Evolutionary conservation across 2,113 vertebrate genomes (phyloP), one percentile per base, ranked within the genome.

Genomic region (Pelusios castaneus): DNA sequence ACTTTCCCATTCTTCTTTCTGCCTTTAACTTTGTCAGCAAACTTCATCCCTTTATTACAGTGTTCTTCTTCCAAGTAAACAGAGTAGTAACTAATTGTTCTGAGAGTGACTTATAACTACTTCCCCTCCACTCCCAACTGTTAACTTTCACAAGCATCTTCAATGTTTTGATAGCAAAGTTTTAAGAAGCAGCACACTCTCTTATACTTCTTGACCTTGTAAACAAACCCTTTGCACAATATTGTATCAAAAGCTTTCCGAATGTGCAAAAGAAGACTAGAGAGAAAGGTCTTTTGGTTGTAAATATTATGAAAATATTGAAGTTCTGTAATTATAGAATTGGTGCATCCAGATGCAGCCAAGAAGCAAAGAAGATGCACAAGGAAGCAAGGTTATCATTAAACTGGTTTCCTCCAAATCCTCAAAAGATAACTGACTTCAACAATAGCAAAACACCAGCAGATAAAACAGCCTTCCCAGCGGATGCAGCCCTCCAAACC

Each of bases 391-490:
- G 11, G 67, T 80, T 87, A 84, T 91, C 79, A 38, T 67, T 83
- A 87, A 95, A 87, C 60, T 60, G 92, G 82, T 55, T 92, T 49
- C 97, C 90, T 94, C 94, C 94, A 96, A 92, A 94, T 73, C 82
- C 88, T 84, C 56, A 87, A 90, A 45, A 80, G 90, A 90, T 56
- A 84, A 43, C 24, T 45, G 41, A 84, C 52, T 56, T 95, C 92
- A 87, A 76, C 75, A 75, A 92, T 27, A 63, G 92, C 91, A 96
- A 89, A 80, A 90, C 84, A 82, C 22, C 25, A 41, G 25, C 25
- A 76, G 41, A 45, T 90, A 88, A 86, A 96, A 92, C 84, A 95
- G 60, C 84, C 92, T 82, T 56, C 86, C 89, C 81, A 78, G 84
- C 86, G 88, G 86, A 89, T 88, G 88, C 88, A 93, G 91, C 83